Conservation (phyloP, 1,140 invertebrate species). For the Metaphire vulgaris region DNA sequence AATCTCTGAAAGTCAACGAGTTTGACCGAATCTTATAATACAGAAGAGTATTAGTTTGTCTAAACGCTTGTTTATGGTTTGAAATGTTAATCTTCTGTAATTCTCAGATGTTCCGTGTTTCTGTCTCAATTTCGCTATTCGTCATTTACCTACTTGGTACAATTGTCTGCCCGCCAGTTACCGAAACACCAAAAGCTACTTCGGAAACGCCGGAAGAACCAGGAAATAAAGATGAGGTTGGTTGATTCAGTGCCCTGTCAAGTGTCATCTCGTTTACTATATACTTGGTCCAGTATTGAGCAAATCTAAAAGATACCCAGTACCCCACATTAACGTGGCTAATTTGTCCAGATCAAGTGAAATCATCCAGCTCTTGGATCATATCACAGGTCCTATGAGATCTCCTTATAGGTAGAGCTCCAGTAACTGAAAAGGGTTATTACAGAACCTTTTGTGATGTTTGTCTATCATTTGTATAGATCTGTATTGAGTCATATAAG, state of each 20-base stretch:
- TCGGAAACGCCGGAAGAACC: neutral
- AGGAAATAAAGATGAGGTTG: neutral
- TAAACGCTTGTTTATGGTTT: neutral
- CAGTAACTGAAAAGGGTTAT: too few species aligned
- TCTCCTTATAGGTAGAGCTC: too few species aligned
- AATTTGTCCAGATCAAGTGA: neutral
- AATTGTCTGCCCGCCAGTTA: neutral
- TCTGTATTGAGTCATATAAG: too few species aligned
- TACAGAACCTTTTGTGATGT: too few species aligned
- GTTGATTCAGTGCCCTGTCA: too few species aligned
- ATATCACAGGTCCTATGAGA: too few species aligned
- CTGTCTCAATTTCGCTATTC: neutral
- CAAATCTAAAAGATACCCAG: neutral
- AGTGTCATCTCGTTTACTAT: too few species aligned
- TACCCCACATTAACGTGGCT: neutral
- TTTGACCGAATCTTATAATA: neutral
- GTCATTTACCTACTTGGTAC: neutral
- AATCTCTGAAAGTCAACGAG: neutral
- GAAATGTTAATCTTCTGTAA: neutral
- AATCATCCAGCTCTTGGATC: too few species aligned
- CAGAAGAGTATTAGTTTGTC: neutral
- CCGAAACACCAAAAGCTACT: neutral
- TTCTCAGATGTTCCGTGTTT: neutral
- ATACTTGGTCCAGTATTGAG: neutral
- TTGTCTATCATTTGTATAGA: too few species aligned